These are phyloP conservation scores for Rallus crepitans DNA, from an alignment of 2,797 vertebrate genomes.

Conservation along the genomic window DNA sequence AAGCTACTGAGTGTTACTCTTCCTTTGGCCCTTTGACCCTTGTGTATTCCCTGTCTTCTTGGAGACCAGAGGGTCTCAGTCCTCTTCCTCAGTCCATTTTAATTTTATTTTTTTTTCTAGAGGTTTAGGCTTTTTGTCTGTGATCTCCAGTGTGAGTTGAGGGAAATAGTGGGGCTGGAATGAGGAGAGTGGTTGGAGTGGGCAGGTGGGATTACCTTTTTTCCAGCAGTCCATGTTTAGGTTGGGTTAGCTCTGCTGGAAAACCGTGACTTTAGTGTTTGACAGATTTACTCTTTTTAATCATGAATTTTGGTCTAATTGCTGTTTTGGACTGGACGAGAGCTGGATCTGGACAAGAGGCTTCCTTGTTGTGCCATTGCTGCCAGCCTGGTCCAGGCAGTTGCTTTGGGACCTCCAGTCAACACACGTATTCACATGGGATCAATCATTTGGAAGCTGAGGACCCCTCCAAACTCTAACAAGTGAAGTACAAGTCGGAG, in stretches of 20 bases:
- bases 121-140: neutral
- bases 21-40: fast-evolving
- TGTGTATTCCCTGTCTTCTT: neutral
- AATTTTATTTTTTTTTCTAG: neutral
- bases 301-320: neutral
- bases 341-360: neutral
- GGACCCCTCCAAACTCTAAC: neutral
- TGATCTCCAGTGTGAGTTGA: neutral
- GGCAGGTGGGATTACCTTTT: neutral
- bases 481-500: neutral
- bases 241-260: neutral
- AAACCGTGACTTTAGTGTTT: neutral
- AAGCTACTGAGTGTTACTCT: neutral
- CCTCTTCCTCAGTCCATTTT: neutral
- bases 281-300: neutral
- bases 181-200: neutral
- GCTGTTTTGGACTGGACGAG: neutral
- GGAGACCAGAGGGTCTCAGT: neutral
- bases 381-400: neutral
- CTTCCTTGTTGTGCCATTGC: neutral
- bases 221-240: neutral
- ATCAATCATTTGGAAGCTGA: neutral
- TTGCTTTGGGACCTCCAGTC: neutral
- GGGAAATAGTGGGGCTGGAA: neutral
- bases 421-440: fast-evolving